Evolutionary conservation across 2,797 vertebrate genomes (phyloP), one percentile per base, ranked within the genome.

Genomic region (Ataeniobius toweri): DNA sequence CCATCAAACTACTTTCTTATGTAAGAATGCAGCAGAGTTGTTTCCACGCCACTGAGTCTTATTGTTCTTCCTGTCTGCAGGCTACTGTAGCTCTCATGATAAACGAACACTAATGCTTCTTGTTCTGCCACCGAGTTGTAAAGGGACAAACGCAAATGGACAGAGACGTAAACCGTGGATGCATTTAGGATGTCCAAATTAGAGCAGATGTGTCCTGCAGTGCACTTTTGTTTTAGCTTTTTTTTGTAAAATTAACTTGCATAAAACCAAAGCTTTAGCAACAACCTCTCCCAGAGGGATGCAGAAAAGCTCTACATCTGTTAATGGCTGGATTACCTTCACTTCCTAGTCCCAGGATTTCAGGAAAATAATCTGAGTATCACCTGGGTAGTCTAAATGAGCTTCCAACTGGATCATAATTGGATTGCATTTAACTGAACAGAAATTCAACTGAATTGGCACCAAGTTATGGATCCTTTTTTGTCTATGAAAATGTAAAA

Each of bases 11-110:
- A 36, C 26, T 63, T 63, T 55, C 9, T 14, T 65, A 68, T 2
- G 24, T 68, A 68, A 68, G 20, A 69, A 46, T 24, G 67, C 71
- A 24, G 31, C 71, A n/a, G 71, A 55, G 31, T 55, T 13, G 50
- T 72, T 72, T 72, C 71, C 51, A 24, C n/a, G 71, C 51, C 71
- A n/a, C 71, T 55, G 71, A 72, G 28, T 24, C 51, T 24, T 20
- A 55, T 55, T 72, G 28, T 36, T 53, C 31, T 53, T 55, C 50
- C 22, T 22, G 51, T 72, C 71, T 72, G 71, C 28, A 72, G 71
- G 71, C 71, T 2, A 56, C 67, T 6, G 67, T 3, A 13, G 39
- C n/a, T 24, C 65, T n/a, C 22, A 55, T 0, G 16, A 24, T 51
- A 24, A 55, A 16, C 2, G 7, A 2, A 59, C 20, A 31, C 65